Conservation (phyloP, 2,113 vertebrate genomes). For the Noctilio leporinus region DNA sequence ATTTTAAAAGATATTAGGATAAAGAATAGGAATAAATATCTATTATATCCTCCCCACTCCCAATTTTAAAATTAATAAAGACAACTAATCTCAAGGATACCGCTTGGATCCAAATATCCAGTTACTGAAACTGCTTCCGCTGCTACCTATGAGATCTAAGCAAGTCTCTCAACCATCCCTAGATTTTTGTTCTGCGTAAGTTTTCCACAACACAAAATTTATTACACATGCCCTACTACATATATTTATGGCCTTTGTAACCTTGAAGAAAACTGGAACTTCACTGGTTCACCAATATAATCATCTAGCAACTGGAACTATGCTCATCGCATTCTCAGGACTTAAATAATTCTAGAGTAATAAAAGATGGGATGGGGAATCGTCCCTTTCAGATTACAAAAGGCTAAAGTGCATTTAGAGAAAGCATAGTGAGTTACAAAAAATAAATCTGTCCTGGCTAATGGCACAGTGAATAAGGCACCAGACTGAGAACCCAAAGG, state of each 20-base stretch:
- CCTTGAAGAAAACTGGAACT: background rate
- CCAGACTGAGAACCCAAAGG: no score
- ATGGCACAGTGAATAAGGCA: no score
- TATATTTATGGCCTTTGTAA: background rate
- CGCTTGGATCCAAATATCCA: background rate
- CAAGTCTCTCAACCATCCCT: background rate
- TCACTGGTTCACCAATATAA: background rate
- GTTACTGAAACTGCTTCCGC: background rate
- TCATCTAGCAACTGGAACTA: background rate
- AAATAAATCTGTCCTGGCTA: no score
- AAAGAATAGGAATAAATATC: background rate
- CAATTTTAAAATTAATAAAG: background rate
- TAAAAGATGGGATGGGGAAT: background rate
- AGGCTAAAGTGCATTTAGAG: background rate
- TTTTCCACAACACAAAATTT: background rate
- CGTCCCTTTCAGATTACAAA: conserved; percentile 3
- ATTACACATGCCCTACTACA: background rate
- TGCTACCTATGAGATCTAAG: background rate
- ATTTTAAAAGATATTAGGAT: background rate
- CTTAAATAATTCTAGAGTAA: background rate
- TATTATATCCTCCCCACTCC: background rate
- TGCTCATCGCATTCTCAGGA: background rate
- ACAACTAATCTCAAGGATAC: background rate
- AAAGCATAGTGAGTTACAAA: background rate
- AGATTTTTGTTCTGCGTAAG: background rate